Evolutionary conservation across 2,888 invertebrate genomes (phyloP).

Genomic region (Cerceris ruficornis): DNA sequence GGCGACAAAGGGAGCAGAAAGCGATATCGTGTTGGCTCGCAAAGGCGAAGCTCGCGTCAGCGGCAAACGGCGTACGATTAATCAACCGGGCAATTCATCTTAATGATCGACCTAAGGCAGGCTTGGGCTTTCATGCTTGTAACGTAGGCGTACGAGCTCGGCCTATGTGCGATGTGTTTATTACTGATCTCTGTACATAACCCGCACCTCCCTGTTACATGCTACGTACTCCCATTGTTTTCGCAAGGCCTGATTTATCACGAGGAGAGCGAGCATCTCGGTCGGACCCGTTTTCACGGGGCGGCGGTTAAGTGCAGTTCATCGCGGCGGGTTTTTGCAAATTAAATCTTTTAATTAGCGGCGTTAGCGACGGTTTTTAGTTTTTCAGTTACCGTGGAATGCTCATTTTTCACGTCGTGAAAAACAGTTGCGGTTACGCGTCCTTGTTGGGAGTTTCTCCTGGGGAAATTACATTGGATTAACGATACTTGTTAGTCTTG

Average conservation of each 20-base stretch:
- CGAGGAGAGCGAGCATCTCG: neutral
- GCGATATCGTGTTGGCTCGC: conserved; percentile 28
- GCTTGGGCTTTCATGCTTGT: conserved; percentile 56
- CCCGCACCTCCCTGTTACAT: conserved; percentile 34
- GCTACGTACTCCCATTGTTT: conserved; percentile 25
- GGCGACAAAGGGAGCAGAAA: conserved; percentile 37
- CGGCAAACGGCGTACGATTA: conserved; percentile 70
- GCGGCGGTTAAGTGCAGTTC: conserved; percentile 5
- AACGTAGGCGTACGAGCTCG: conserved; percentile 30
- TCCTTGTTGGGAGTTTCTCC: too few species aligned
- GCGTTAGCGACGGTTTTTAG: too few species aligned
- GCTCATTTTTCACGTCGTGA: too few species aligned
- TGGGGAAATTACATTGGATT: too few species aligned
- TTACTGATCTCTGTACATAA: conserved; percentile 32
- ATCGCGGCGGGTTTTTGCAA: neutral
- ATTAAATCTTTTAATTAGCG: too few species aligned
- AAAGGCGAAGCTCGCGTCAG: conserved; percentile 56
- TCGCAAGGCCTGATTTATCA: conserved; percentile 13
- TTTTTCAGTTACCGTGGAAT: too few species aligned
- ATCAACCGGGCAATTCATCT: conserved; percentile 73
- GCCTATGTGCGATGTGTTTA: conserved; percentile 43
- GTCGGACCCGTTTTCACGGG: conserved; percentile 15
- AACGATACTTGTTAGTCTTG: too few species aligned
- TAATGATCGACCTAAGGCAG: conserved; percentile 70
- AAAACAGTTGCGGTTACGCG: too few species aligned